Conservation (phyloP, 2,888 invertebrate species). For the Lithosia quadra region DNA sequence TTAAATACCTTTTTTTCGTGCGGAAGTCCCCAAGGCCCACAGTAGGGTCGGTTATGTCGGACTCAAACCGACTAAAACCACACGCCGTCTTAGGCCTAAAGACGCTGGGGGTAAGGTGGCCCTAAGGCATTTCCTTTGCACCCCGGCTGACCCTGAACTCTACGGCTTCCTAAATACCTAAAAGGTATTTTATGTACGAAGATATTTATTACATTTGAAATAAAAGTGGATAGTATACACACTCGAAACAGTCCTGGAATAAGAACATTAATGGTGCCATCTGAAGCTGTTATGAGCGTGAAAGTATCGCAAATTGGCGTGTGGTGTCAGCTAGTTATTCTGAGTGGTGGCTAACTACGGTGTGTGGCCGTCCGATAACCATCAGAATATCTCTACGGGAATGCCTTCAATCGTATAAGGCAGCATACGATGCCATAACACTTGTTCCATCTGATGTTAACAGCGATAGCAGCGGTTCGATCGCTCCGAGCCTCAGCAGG, state of each 20-base stretch:
- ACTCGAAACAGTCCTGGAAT: conserved; percentile 59
- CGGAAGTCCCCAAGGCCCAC: no score
- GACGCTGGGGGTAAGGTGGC: no score
- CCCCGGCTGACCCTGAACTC: no score
- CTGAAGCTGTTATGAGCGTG: conserved; percentile 72
- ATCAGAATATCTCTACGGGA: conserved; percentile 74
- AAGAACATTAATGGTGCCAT: conserved; percentile 66
- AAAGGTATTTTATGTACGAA: conserved; percentile 53
- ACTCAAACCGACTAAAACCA: no score
- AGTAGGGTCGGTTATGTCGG: no score
- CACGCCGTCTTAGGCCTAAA: no score
- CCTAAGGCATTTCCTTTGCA: no score
- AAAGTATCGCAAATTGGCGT: conserved; percentile 78
- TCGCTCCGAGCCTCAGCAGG: conserved; percentile 65
- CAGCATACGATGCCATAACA: conserved; percentile 78
- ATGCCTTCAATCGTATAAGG: conserved; percentile 78
- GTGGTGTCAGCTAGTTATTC: conserved; percentile 71
- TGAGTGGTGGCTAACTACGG: conserved; percentile 61
- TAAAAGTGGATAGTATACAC: conserved; percentile 59
- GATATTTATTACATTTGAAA: conserved; percentile 50
- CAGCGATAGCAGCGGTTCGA: conserved; percentile 68
- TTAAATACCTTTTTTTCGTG: conserved; percentile 47
- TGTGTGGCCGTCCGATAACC: conserved; percentile 78
- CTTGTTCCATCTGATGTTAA: conserved; percentile 77
- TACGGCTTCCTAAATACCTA: no score